Evolutionary conservation across 2,797 vertebrate species (phyloP).

Genomic region (Megaceryle alcyon): DNA sequence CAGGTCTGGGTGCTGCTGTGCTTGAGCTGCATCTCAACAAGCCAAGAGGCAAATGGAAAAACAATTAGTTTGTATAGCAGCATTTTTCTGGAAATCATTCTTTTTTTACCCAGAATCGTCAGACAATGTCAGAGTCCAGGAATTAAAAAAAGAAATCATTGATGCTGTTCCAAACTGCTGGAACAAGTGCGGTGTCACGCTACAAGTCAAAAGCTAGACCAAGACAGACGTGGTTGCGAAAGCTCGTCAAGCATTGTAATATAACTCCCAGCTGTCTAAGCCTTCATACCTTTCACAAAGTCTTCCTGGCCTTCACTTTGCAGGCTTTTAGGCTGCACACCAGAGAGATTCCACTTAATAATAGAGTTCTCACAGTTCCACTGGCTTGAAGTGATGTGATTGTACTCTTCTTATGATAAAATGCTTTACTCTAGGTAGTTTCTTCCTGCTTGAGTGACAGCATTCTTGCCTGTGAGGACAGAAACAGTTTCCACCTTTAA

Average conservation of each 20-base stretch:
- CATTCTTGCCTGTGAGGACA: neutral
- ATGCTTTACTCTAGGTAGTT: neutral
- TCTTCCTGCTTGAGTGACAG: neutral
- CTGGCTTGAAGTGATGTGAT: neutral
- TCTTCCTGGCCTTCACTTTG: accelerated
- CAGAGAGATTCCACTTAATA: neutral
- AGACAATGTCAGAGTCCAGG: neutral
- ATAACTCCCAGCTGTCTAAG: neutral
- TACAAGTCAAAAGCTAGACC: neutral
- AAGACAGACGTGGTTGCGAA: neutral
- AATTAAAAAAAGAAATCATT: neutral
- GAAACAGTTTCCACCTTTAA: neutral
- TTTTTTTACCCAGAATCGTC: neutral
- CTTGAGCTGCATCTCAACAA: accelerated
- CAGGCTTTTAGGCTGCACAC: neutral
- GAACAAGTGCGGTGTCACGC: neutral
- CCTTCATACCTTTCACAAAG: neutral
- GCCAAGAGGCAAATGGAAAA: neutral
- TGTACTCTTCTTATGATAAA: neutral
- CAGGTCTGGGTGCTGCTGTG: accelerated
- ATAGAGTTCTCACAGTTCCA: neutral
- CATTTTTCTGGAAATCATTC: neutral
- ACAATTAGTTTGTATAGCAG: neutral
- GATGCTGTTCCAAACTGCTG: neutral
- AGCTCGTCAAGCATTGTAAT: neutral